Evolutionary conservation across 2,113 vertebrate genomes (phyloP), one percentile per base, ranked within the genome.

Genomic region (Caranx melampygus): DNA sequence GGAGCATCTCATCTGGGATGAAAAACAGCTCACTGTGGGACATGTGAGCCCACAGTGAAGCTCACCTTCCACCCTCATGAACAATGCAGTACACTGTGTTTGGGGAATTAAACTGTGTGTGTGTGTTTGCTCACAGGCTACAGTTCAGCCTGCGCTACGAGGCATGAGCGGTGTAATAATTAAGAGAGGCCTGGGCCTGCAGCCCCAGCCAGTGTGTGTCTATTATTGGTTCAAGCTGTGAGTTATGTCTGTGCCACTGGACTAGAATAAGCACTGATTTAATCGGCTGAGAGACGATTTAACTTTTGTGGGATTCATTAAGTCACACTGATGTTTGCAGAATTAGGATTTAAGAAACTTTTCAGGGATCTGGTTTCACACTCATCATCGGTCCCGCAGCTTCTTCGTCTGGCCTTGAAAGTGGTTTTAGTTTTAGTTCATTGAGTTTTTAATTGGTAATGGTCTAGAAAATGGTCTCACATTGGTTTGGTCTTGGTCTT

Each of bases 161-260:
- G 51, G 73, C 82, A 82, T 33, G 78, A 88, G 82, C 67, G 58
- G 76, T 85, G 81, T 84, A 82, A 87, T 90, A 87, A 89, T 85
- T 82, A 88, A 69, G 75, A 37, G 59, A 75, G 79, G 47, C 80
- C 64, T 31, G 71, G 74, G 58, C 82, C 82, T 82, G 6, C 44
- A 79, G 87, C 73, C 71, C 54, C 1, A 64, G 85, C 84, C 88
- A 90, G 69, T 15, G 55, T 15, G 55, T 69, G 75, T 72, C 83
- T 85, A 35, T 85, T 83, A 88, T 85, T 85, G 85, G 75, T 81
- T 81, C 78, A 64, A 82, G 79, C 82, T 81, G 78, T 82, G 84
- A 88, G 75, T 88, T 84, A 78, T 83, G 76, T 76, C 66, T 72
- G 42, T 66, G 80, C 70, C 79, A 79, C 57, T 78, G 75, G 79